phyloP scores from a whole-genome alignment of 2,888 invertebrate species.

The Linnaemya vulpina region DNA sequence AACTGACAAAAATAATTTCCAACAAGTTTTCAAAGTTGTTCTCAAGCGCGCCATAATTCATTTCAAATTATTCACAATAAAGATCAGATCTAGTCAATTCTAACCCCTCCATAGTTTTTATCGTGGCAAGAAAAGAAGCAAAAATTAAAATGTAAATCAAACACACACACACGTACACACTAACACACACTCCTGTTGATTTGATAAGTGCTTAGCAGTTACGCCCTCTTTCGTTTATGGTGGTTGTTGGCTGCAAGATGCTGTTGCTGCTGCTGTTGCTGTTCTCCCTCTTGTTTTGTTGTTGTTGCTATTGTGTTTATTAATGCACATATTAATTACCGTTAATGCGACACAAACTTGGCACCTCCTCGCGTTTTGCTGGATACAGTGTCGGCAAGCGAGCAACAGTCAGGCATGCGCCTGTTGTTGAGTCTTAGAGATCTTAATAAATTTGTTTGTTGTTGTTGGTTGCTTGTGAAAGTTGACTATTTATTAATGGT shows the following conservation, averaged over 20 bases:
- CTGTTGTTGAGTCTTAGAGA: slow-evolving; percentile 60
- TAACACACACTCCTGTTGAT: slow-evolving; percentile 42
- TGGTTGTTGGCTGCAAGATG: slow-evolving; percentile 2
- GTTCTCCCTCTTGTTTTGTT: slow-evolving; percentile 52
- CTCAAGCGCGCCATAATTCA: slow-evolving; percentile 49
- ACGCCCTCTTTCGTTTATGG: slow-evolving; percentile 59
- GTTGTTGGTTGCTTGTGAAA: not conserved
- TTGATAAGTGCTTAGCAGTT: slow-evolving; percentile 68
- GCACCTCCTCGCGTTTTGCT: slow-evolving; percentile 66
- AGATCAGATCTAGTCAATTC: slow-evolving; percentile 35
- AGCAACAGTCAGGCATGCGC: slow-evolving; percentile 41
- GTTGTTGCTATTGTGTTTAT: slow-evolving; percentile 54
- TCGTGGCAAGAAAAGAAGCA: slow-evolving; percentile 9
- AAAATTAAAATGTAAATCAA: slow-evolving; percentile 62
- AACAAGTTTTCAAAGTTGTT: slow-evolving; percentile 57
- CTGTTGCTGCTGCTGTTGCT: slow-evolving; percentile 2
- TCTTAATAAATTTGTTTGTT: slow-evolving; percentile 42
- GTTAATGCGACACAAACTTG: slow-evolving; percentile 73
- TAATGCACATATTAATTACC: slow-evolving; percentile 75
- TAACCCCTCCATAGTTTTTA: not conserved
- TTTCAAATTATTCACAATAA: slow-evolving; percentile 43
- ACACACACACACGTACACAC: slow-evolving; percentile 23
- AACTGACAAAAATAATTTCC: slow-evolving; percentile 54
- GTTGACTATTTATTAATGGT: not conserved
- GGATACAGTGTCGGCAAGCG: slow-evolving; percentile 10